Evolutionary conservation across 1,140 invertebrate genomes (phyloP).

Genomic region (Kradibia gibbosae): DNA sequence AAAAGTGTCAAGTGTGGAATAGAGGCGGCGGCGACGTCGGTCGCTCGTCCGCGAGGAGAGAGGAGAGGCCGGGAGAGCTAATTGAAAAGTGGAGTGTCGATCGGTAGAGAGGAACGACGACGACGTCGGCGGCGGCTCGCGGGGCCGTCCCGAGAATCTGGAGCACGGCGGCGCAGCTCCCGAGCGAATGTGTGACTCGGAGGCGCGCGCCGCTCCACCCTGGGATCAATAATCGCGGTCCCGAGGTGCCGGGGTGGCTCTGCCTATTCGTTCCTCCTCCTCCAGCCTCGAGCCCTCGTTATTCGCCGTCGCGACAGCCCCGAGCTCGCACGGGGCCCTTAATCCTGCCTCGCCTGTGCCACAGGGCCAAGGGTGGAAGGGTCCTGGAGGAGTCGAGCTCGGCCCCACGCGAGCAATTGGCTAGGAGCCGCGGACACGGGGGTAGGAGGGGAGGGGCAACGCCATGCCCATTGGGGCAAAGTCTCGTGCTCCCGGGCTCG

Average conservation of each 20-base stretch:
- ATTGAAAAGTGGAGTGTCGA: no score
- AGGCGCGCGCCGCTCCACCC: slow-evolving; percentile 1
- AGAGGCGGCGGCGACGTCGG: neutral
- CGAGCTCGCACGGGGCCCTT: no score
- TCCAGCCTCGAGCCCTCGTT: neutral
- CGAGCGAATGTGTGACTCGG: slow-evolving; percentile 62
- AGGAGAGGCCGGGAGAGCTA: no score
- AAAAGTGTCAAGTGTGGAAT: slow-evolving; percentile 8
- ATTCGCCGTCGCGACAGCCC: no score
- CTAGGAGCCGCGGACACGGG: no score
- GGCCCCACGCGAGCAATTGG: no score
- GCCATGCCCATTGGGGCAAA: no score
- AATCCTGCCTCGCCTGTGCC: no score
- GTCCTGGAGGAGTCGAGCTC: no score
- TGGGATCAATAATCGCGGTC: slow-evolving; percentile 67
- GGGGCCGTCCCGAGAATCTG: slow-evolving; percentile 7
- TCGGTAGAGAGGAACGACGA: neutral
- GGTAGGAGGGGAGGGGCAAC: no score
- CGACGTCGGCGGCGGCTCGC: neutral
- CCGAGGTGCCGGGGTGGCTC: slow-evolving; percentile 50
- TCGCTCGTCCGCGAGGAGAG: neutral
- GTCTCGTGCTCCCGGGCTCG: no score
- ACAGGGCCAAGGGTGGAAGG: no score
- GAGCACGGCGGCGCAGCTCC: slow-evolving; percentile 37
- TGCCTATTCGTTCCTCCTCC: neutral